Base-by-base conservation (phyloP, 2,797 vertebrate genomes). In the Diglossa cyanea region DNA sequence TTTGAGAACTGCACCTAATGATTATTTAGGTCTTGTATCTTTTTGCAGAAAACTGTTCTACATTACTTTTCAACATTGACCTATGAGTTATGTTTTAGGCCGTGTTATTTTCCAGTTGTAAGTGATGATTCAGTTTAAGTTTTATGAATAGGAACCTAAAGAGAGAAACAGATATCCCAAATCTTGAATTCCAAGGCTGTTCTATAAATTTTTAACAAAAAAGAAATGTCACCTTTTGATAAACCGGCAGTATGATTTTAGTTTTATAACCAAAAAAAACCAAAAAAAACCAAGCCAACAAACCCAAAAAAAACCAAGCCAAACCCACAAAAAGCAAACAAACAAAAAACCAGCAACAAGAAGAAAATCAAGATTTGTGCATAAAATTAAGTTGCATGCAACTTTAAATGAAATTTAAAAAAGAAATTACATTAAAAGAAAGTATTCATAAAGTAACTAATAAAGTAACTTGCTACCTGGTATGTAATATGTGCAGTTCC, bases 141-240 rank as follows among this genome's bases (percentile, higher is more conserved):
- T 95, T 85, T 87, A 91, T 75, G 66, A 96, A 86, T 33, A 88
- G 9, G 62, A 95, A 88, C 44, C 35, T 76, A 66, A 87, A 66
- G 68, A 88, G 44, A 80, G 40, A 78, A 88, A 67, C 55, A 79
- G 30, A 66, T 92, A 79, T 58, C 35, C 58, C 40, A 85, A 47
- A 86, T 74, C 74, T 83, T 95, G 47, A 96, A 93, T 83, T 65
- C 35, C 57, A 95, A 95, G 39, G 54, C 4, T 57, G 31, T 76
- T 67, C 40, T 62, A 35, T 47, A 8, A 51, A 13, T 78, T 50
- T 70, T 91, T 37, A 20, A 75, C 12, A 17, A 70, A 50, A 39
- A 62, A 33, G 5, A 37, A 68, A 44, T 53, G 30, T 63, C 28
- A 68, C 21, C 17, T 95, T 88, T 83, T 19, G 4, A 33, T 66